A percentile compares a stretch with the other conserved stretches of the same genome.
Conservation (phyloP, 2,113 vertebrate genomes). For the Gambusia holbrooki region DNA sequence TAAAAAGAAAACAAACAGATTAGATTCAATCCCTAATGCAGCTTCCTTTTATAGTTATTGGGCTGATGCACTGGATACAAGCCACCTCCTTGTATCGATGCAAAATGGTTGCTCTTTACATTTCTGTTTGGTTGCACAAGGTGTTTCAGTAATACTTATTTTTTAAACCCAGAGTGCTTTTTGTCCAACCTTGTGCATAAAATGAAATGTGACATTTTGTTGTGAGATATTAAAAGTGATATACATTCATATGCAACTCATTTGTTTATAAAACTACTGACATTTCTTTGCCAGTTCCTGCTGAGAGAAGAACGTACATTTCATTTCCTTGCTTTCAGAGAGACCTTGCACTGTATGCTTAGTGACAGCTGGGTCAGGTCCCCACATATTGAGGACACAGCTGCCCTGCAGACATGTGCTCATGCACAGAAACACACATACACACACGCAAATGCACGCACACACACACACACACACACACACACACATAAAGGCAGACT, state of each 20-base stretch:
- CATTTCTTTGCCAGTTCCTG: constrained; percentile 62
- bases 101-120: background rate
- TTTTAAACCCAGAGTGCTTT: background rate
- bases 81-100: too few relatives aligned
- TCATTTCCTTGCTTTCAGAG: constrained; percentile 61
- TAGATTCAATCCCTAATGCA: too few relatives aligned
- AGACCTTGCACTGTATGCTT: constrained; percentile 72
- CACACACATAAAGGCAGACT: constrained; percentile 20
- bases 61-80: too few relatives aligned
- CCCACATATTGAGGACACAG: constrained; percentile 82
- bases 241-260: constrained; percentile 39
- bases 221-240: constrained; percentile 39
- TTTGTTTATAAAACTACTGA: constrained; percentile 59
- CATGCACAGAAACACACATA: constrained; percentile 39
- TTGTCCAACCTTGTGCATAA: background rate
- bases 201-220: background rate
- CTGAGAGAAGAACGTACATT: constrained; percentile 58
- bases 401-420: constrained; percentile 79
- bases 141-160: background rate
- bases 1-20: too few relatives aligned
- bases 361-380: constrained; percentile 84
- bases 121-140: background rate
- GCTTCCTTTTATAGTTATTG: too few relatives aligned
- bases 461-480: constrained; percentile 38
- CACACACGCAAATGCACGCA: constrained; percentile 24